These are phyloP conservation scores for Drosophila melanica DNA, from an alignment of 1,140 invertebrate species.

Conservation along the genomic window DNA sequence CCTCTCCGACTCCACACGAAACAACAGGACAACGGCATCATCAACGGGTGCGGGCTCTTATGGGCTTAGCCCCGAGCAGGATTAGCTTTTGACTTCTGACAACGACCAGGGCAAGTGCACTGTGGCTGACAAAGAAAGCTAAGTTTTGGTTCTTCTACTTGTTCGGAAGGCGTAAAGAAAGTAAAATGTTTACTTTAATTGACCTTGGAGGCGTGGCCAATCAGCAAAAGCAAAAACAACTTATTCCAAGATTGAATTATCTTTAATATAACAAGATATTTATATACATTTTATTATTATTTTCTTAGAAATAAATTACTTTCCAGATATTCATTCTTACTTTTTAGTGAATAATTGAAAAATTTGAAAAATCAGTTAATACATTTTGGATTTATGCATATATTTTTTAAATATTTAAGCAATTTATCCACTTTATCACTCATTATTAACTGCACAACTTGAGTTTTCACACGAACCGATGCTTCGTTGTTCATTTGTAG, in stretches of 20 bases:
- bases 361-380: too few relatives aligned
- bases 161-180: too few relatives aligned
- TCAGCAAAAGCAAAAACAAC: too few relatives aligned
- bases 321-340: too few relatives aligned
- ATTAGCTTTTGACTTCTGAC: constrained; percentile 26
- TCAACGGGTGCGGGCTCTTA: neutral
- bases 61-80: constrained; percentile 8
- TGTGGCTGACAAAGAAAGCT: neutral
- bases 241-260: too few relatives aligned
- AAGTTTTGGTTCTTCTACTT: neutral
- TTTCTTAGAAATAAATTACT: too few relatives aligned
- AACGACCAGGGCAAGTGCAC: neutral
- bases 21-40: neutral
- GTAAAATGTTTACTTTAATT: too few relatives aligned
- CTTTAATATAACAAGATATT: too few relatives aligned
- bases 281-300: too few relatives aligned
- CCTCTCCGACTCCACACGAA: neutral
- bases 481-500: constrained; percentile 6
- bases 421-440: neutral
- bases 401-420: neutral
- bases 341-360: too few relatives aligned
- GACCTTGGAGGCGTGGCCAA: too few relatives aligned
- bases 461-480: constrained; percentile 18
- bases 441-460: neutral
- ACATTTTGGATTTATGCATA: too few relatives aligned